Conservation (phyloP, 2,113 vertebrate species). For the Centropus bengalensis region DNA sequence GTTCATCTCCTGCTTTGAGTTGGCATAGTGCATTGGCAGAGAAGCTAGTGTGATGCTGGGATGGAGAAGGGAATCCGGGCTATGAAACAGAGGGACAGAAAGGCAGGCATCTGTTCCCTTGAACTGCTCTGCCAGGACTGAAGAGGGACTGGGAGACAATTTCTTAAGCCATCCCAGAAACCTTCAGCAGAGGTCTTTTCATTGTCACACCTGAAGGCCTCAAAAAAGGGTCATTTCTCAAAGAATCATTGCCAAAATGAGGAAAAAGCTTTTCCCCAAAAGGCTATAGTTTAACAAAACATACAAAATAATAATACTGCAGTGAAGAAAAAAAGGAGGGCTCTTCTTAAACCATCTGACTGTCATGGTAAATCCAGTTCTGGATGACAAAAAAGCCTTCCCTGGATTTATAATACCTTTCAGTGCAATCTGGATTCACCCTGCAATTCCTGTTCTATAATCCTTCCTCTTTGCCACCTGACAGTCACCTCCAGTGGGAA, state of each 20-base stretch:
- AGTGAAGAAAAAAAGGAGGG: neutral
- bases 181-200: neutral
- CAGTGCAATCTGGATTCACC: neutral
- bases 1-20: neutral
- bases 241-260: neutral
- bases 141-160: neutral
- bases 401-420: neutral
- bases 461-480: constrained; percentile 19
- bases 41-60: neutral
- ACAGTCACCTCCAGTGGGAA: neutral
- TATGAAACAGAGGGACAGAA: neutral
- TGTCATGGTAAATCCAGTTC: neutral
- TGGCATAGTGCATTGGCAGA: neutral
- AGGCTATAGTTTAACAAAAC: neutral
- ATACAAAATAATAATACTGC: neutral
- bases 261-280: neutral
- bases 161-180: neutral
- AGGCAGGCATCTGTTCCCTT: neutral
- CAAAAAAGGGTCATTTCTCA: neutral
- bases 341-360: neutral
- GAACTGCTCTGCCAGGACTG: neutral
- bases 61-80: neutral
- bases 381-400: neutral
- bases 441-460: constrained; percentile 2
- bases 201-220: neutral